Evolutionary conservation across 2,888 invertebrate genomes (phyloP), one percentile per base, ranked within the genome.

Genomic region (Druceiella hillmani): DNA sequence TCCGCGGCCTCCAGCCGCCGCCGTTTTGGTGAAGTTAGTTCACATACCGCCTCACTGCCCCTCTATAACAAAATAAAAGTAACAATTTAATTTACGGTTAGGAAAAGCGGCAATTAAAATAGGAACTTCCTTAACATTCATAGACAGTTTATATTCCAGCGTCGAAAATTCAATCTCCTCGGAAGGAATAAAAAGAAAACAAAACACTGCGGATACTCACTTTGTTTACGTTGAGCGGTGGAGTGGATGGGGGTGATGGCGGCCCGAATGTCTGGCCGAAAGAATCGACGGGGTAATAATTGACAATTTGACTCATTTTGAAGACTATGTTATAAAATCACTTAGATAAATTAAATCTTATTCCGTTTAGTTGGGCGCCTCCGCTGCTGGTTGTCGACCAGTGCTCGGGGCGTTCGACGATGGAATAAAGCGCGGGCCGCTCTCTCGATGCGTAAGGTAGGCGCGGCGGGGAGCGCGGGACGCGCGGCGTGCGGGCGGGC

Each of bases 161-260:
- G 10, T 30, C 13, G 32, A 20, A 20, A 17, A 25, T 24, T 33
- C 25, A 13, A 33, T 24, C 20, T 32, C 22, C 11, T 32, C 12
- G 11, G 17, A 32, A 17, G 3, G 17, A 14, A n/a, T 31, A 17
- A 13, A 12, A 24, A 12, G 16, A 5, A 11, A 36, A 9, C 33
- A 33, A 47, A 56, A 50, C 49, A 46, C 40, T 48, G 51, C 52
- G 48, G 51, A 62, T 51, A 69, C 71, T 71, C 63, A 72, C 71
- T 69, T 71, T 69, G 50, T 59, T 59, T 55, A 69, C 71, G 64
- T 76, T 75, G 55, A 81, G 66, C 55, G 83, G 83, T 47, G 83
- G 83, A 52, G 83, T 83, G 54, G 78, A 78, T 45, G 83, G 83
- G 53, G 83, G 83, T 52, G 83, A 83, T 52, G 81, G 77, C 52